Evolutionary conservation across 1,140 invertebrate genomes (phyloP).

Genomic region (Zaprionus nigranus): DNA sequence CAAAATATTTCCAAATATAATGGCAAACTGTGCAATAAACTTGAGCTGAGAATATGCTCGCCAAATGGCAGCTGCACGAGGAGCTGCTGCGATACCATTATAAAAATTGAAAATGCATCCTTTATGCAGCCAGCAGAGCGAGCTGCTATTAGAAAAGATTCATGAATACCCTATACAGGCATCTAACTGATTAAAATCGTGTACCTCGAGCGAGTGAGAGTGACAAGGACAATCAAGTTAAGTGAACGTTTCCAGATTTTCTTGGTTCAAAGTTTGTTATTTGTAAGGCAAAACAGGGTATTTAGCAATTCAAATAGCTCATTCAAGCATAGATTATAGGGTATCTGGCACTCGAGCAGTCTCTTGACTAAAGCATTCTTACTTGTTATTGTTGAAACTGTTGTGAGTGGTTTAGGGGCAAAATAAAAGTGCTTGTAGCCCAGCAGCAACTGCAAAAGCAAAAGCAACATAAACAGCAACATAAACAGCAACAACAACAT

Average conservation of each 20-base stretch:
- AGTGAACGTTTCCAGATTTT: no score
- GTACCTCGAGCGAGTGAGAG: background rate
- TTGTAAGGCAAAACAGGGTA: background rate
- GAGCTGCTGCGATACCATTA: conserved; percentile 53
- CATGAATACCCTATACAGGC: conserved; percentile 8
- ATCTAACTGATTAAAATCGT: background rate
- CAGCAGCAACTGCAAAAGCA: conserved; percentile 6
- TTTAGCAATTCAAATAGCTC: background rate
- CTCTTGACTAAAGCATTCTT: background rate
- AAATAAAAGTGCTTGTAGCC: conserved; percentile 34
- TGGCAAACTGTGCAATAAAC: conserved; percentile 43
- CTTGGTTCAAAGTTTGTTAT: no score
- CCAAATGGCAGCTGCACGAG: conserved; percentile 23
- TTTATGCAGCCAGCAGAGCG: conserved; percentile 29
- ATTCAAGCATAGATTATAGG: background rate
- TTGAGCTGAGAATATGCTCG: conserved; percentile 26
- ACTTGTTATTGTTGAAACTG: conserved; percentile 27
- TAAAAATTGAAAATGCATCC: conserved; percentile 71
- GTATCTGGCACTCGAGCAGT: background rate
- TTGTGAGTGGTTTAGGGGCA: conserved; percentile 13
- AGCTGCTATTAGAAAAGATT: conserved; percentile 25
- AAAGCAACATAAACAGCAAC: background rate
- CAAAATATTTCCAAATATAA: conserved; percentile 46
- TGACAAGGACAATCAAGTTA: background rate
- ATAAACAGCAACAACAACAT: conserved; percentile 10